Base-by-base conservation (phyloP, 1,140 invertebrate species). In the Drosophila baimaii region DNA sequence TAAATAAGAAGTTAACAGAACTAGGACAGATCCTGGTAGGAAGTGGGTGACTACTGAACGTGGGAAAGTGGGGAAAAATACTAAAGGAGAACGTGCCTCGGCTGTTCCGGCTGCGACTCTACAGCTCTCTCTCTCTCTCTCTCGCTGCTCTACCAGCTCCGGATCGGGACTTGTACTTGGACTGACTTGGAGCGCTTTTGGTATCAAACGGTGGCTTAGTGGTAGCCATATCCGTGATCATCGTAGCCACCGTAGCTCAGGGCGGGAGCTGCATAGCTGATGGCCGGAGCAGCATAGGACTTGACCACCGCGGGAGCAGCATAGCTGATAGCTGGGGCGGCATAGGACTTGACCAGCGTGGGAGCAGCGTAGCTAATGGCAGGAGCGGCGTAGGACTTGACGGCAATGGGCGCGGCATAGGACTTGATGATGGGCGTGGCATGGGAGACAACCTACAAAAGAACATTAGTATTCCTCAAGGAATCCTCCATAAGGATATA, bases 241-340 rank as follows among this genome's bases (percentile, higher is more conserved):
- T 71, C 79, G 23, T 85, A 85, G 43, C 83, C 82, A 2, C 82
- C 82, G 23, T 63, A 37, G 33, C 78, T 49, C n/a, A 83, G 39
- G 29, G 77, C 25, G n/a, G 88, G 89, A 8, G 88, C 88, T 7
- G 88, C 82, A 49, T 88, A 90, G 55, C 86, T 71, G 23, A 81
- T 77, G 33, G 74, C 71, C 3, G 65, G 65, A 15, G 89, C 74
- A 12, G 80, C 82, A 49, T 83, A 81, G 9, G 81, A 83, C 55
- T 86, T 86, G 25, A 82, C 56, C 37, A 89, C 70, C 0, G 88
- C 54, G 9, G 89, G 71, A 19, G 82, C 79, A 0, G 88, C 77
- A 54, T 80, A 77, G 39, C 79, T 81, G 9, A 86, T 74, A 33
- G 85, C 63, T 9, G 82, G 64, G 9, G 65, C 82, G 1, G 80